Conservation (phyloP, 2,113 vertebrate genomes). For the Etia nguti region DNA sequence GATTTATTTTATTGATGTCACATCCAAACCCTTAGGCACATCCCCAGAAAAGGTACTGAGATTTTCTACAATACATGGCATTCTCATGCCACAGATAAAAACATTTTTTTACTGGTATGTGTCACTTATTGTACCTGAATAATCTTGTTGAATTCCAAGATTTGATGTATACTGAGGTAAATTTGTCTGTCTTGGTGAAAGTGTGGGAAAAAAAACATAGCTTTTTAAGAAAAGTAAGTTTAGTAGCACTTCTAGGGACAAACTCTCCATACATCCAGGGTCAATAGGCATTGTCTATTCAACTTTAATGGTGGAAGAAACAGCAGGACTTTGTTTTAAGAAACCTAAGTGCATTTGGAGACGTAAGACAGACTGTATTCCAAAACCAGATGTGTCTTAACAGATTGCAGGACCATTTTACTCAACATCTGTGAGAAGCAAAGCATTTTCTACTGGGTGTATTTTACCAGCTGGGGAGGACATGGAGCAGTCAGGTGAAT, state of each 20-base stretch:
- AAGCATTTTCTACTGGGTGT: neutral
- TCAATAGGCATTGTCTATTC: neutral
- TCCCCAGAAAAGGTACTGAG: neutral
- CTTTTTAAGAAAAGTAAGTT: neutral
- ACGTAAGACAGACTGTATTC: neutral
- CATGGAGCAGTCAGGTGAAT: constrained; percentile 51
- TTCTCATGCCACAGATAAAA: neutral
- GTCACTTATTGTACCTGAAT: neutral
- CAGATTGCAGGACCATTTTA: neutral
- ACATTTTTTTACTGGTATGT: neutral
- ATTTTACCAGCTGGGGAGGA: constrained; percentile 25
- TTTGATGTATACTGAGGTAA: neutral
- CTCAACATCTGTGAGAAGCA: constrained; percentile 25
- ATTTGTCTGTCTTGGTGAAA: neutral
- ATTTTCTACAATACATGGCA: neutral
- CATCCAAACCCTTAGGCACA: neutral
- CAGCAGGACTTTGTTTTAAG: neutral
- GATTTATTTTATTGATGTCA: neutral
- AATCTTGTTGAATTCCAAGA: neutral
- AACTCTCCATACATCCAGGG: neutral
- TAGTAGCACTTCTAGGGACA: neutral
- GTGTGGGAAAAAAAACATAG: neutral
- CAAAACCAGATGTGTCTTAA: constrained; percentile 40
- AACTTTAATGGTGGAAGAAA: neutral
- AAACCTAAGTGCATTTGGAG: neutral